Conservation (phyloP, 1,140 invertebrate species). For the Pseudachorutes palmiensis region DNA sequence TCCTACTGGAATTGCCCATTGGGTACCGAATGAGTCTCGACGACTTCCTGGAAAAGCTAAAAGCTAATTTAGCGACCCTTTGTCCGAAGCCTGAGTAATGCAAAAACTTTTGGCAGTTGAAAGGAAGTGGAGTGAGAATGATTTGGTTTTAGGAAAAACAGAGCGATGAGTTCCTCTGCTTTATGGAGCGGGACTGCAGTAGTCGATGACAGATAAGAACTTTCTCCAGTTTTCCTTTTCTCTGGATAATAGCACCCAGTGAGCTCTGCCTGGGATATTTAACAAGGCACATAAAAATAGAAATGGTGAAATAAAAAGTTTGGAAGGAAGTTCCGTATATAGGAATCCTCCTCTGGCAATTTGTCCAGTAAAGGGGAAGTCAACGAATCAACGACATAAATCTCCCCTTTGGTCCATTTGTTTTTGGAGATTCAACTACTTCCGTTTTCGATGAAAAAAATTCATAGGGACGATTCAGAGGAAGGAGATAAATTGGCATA, state of each 20-base stretch:
- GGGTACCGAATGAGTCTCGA: background rate
- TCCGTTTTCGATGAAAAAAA: background rate
- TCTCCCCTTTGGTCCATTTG: background rate
- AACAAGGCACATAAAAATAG: background rate
- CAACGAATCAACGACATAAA: no score
- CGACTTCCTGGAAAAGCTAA: background rate
- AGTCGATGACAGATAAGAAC: constrained; percentile 9
- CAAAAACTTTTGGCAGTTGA: constrained; percentile 9
- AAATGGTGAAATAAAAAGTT: background rate
- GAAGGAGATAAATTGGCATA: background rate
- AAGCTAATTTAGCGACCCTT: background rate
- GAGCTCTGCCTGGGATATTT: background rate
- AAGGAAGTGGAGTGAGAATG: constrained; percentile 9
- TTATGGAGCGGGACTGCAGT: background rate
- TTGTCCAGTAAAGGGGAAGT: no score
- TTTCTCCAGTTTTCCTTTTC: constrained; percentile 1
- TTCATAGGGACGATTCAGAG: no score
- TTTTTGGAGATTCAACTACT: no score
- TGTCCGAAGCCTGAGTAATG: background rate
- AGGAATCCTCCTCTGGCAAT: background rate
- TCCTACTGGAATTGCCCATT: background rate
- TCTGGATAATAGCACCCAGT: background rate
- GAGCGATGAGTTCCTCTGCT: constrained; percentile 7
- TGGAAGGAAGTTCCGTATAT: no score
- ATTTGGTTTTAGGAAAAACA: background rate